Conservation (phyloP, 2,113 vertebrate genomes). For the Ascaphus truei region DNA sequence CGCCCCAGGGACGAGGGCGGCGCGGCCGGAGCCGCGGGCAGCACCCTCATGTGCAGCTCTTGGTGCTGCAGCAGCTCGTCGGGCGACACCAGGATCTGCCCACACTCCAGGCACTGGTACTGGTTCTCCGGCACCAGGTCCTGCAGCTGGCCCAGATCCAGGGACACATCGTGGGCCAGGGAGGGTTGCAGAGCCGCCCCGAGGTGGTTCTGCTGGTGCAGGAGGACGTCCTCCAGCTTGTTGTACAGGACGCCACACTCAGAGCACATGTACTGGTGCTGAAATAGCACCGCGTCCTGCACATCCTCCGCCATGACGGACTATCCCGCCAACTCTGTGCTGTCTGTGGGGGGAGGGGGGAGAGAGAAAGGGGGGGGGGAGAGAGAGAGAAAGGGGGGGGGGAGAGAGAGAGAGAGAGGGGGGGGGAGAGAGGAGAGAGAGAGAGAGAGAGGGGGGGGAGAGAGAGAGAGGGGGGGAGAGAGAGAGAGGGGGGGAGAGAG, state of each 20-base stretch:
- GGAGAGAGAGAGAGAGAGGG: background rate
- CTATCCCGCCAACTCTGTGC: too few relatives aligned
- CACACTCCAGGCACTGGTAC: conserved; percentile 85
- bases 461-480: too few relatives aligned
- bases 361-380: too few relatives aligned
- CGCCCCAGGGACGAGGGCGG: background rate
- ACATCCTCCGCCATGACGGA: conserved; percentile 38
- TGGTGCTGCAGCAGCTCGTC: conserved; percentile 81
- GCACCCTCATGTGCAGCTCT: conserved; percentile 79
- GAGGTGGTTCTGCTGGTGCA: conserved; percentile 81
- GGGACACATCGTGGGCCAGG: conserved; percentile 14
- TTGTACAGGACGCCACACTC: conserved; percentile 82
- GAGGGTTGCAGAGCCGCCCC: conserved; percentile 24
- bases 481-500: too few relatives aligned
- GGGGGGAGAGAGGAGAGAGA: too few relatives aligned
- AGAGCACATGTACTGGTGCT: conserved; percentile 89
- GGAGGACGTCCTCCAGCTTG: conserved; percentile 78
- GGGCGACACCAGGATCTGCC: conserved; percentile 67
- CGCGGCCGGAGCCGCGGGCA: conserved; percentile 24
- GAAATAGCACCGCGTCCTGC: conserved; percentile 58
- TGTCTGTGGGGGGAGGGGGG: too few relatives aligned
- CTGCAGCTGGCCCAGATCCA: conserved; percentile 30
- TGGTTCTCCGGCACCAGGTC: conserved; percentile 56
- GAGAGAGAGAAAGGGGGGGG: conserved; percentile 1
- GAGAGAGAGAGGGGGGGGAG: too few relatives aligned